phyloP scores from a whole-genome alignment of 2,113 vertebrate species.

The Elachura formosa region DNA sequence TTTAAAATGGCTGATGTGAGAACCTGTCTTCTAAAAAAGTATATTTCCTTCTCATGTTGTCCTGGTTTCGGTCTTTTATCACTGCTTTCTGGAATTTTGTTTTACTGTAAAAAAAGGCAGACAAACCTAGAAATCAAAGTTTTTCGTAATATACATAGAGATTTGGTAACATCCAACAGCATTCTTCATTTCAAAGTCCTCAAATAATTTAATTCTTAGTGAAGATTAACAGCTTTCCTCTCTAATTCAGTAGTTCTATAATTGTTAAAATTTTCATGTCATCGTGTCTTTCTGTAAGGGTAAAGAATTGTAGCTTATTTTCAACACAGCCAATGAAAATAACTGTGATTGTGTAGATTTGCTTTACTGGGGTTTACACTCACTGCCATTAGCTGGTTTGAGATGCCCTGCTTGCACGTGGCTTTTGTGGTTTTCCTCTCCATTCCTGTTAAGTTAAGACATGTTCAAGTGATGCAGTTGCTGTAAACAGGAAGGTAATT shows the following conservation, averaged over 20 bases:
- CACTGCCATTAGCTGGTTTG: background rate
- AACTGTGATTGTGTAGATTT: background rate
- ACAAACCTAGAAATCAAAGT: background rate
- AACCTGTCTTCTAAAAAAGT: background rate
- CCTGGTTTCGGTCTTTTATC: background rate
- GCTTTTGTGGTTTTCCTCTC: background rate
- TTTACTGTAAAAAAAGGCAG: background rate
- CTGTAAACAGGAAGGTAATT: background rate
- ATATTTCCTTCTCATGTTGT: background rate
- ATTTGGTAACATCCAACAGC: background rate
- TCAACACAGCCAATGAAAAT: background rate
- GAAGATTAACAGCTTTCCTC: background rate
- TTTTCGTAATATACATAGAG: background rate
- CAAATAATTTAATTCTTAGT: background rate
- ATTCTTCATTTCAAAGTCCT: background rate
- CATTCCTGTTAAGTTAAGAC: background rate
- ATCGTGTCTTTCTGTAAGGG: background rate
- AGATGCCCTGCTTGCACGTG: background rate
- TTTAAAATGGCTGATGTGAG: background rate
- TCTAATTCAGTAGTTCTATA: background rate
- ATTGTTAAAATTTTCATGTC: background rate
- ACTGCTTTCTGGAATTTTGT: background rate
- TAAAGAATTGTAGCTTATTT: background rate
- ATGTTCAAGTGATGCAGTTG: background rate
- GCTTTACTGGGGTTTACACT: background rate